These are phyloP conservation scores for Geodia barretti DNA, from an alignment of 37 sponge, comb jelly and placozoan genomes.

Conservation along the genomic window DNA sequence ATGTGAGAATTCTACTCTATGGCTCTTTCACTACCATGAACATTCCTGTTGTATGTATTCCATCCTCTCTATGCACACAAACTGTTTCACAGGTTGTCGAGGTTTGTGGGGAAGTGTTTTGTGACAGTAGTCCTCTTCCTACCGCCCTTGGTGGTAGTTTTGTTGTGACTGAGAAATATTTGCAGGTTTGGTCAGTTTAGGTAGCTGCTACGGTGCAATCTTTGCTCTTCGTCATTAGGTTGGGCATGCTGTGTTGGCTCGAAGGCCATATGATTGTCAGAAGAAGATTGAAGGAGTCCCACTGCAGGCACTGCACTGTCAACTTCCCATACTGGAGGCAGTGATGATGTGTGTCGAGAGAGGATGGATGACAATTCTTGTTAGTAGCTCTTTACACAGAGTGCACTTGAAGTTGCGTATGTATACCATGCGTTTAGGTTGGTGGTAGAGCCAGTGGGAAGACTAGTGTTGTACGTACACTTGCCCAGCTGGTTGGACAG, in stretches of 20 bases:
- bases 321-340: constrained; percentile 70
- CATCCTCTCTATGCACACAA: too few relatives aligned
- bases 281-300: not conserved
- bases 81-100: not conserved
- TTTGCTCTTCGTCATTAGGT: constrained; percentile 42
- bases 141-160: not conserved
- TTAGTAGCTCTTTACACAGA: constrained; percentile 15
- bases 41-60: too few relatives aligned
- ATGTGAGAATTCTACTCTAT: too few relatives aligned
- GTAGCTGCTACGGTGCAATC: too few relatives aligned
- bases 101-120: constrained; percentile 6
- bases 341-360: constrained; percentile 74
- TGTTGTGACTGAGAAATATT: not conserved
- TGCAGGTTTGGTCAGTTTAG: constrained; percentile 16
- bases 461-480: constrained; percentile 55
- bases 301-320: constrained; percentile 44
- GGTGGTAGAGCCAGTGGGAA: constrained; percentile 84
- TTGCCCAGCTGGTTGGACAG: constrained; percentile 85
- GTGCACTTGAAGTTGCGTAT: not conserved
- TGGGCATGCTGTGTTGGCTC: constrained; percentile 41
- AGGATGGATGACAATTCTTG: constrained; percentile 96
- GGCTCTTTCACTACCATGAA: too few relatives aligned
- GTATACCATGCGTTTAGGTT: constrained; percentile 52
- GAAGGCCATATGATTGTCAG: constrained; percentile 12
- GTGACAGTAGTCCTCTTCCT: not conserved